These are phyloP conservation scores for Melanchra persicariae DNA, from an alignment of 2,888 invertebrate genomes.

Conservation along the genomic window DNA sequence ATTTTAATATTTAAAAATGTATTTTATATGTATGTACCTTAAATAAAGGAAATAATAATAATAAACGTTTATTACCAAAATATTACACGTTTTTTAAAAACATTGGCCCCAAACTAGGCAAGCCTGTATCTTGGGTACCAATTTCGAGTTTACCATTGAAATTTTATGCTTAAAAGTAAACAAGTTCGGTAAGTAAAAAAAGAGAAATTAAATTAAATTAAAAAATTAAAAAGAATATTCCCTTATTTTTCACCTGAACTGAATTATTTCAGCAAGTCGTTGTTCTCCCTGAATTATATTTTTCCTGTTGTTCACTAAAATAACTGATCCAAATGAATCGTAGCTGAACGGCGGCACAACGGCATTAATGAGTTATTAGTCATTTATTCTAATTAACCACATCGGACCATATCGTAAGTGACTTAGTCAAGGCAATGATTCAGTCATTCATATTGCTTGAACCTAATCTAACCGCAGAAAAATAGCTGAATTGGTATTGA, in stretches of 20 bases:
- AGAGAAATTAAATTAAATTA: no score
- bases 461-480: slow-evolving; percentile 2
- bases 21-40: no score
- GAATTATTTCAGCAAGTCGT: not conserved
- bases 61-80: no score
- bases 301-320: slow-evolving; percentile 22
- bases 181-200: no score
- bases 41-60: no score
- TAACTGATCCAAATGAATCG: not conserved
- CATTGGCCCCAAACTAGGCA: no score
- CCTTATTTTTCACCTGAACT: not conserved
- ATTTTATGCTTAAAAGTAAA: no score
- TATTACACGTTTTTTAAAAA: no score
- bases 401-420: slow-evolving; percentile 21
- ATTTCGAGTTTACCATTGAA: no score
- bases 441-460: slow-evolving; percentile 9
- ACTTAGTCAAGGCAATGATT: slow-evolving; percentile 23
- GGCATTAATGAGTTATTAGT: slow-evolving; percentile 23
- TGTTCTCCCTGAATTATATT: not conserved
- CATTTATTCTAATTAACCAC: slow-evolving; percentile 45
- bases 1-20: no score
- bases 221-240: not conserved
- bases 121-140: no score
- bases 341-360: not conserved
- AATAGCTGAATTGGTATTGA: not conserved